Conservation (phyloP, 2,888 invertebrate species). For the Orthosia gothica region DNA sequence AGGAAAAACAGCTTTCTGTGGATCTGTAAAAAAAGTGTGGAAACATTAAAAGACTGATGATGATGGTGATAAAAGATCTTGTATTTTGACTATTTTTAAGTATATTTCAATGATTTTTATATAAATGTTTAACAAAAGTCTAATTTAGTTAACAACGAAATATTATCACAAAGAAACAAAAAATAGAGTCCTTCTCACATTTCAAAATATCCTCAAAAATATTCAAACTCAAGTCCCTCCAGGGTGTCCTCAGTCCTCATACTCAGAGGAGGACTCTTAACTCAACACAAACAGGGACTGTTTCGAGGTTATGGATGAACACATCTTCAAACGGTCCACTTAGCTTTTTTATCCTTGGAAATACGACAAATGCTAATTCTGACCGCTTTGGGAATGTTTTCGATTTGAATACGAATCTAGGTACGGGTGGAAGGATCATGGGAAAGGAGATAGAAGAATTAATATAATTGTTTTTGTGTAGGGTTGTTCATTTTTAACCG, state of each 20-base stretch:
- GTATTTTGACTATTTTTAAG: no score
- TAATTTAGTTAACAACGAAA: background rate
- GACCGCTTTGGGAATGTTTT: background rate
- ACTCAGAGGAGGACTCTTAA: conserved; percentile 38
- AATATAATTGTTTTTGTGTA: no score
- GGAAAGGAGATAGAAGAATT: no score
- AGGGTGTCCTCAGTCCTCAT: conserved; percentile 34
- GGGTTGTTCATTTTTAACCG: no score
- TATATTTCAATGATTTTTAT: background rate
- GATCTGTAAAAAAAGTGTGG: no score
- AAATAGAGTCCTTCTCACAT: conserved; percentile 12
- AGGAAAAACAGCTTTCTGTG: no score
- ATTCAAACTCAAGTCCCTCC: conserved; percentile 46
- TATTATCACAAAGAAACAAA: background rate
- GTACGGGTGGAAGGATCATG: background rate
- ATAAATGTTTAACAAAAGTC: background rate
- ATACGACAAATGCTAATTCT: conserved; percentile 58
- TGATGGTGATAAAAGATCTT: no score
- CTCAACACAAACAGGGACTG: no score
- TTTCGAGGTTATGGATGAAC: conserved; percentile 55
- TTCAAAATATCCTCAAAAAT: conserved; percentile 26
- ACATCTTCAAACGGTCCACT: conserved; percentile 59
- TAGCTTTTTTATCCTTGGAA: conserved; percentile 43
- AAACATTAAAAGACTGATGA: no score
- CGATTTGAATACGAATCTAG: conserved; percentile 4